Evolutionary conservation across 2,113 vertebrate species (phyloP).

Genomic region (Triplophysa tibetana): DNA sequence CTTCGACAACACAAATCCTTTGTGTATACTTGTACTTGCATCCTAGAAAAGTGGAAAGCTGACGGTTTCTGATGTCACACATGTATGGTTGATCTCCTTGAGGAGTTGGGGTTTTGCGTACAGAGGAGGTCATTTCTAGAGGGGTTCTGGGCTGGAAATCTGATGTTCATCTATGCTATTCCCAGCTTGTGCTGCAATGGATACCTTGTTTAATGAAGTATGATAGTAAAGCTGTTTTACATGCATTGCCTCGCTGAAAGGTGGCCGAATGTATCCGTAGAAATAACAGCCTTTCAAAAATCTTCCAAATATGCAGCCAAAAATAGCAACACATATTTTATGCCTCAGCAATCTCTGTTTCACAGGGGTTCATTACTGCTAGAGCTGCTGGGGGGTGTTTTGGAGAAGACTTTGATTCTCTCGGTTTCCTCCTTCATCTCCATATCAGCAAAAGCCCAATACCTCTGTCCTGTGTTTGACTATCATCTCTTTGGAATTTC

Average conservation of each 20-base stretch:
- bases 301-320: not conserved
- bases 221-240: not conserved
- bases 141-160: not conserved
- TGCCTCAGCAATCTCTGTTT: conserved; percentile 10
- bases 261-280: not conserved
- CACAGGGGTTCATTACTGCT: conserved; percentile 44
- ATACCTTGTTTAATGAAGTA: not conserved
- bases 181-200: not conserved
- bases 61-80: not conserved
- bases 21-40: not conserved
- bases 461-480: conserved; percentile 40
- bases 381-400: conserved; percentile 38
- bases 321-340: conserved; percentile 9
- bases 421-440: not conserved
- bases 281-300: conserved; percentile 4
- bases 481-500: conserved; percentile 27
- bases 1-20: not conserved
- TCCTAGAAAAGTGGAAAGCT: not conserved
- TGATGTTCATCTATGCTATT: not conserved
- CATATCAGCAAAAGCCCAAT: conserved; percentile 1
- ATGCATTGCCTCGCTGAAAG: not conserved
- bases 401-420: conserved; percentile 30
- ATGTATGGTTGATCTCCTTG: not conserved
- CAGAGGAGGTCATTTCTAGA: not conserved
- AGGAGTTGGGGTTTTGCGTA: conserved; percentile 1